Percentiles rank a stretch among this genome's conserved stretches.
Evolutionary conservation across 2,888 invertebrate genomes (phyloP).

Genomic region (Prenolepis imparis): DNA sequence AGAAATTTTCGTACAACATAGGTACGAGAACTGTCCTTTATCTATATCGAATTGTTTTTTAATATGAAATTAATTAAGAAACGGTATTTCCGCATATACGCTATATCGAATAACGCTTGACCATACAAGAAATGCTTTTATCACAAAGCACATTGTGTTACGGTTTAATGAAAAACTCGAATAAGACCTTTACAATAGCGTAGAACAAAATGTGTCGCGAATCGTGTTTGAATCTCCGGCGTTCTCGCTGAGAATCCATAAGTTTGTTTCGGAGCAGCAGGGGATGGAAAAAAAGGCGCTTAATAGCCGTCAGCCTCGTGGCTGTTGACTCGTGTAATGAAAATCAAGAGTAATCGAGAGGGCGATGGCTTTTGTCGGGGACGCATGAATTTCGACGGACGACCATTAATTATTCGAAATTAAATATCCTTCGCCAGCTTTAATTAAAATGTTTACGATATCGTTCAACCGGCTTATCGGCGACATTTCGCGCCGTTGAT

Average conservation of each 20-base stretch:
- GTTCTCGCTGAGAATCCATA: conserved; percentile 61
- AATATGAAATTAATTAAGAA: conserved; percentile 14
- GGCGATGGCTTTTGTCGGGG: conserved; percentile 74
- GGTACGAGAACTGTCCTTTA: not conserved
- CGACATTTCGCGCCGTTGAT: conserved; percentile 77
- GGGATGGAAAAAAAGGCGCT: conserved; percentile 63
- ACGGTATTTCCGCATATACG: conserved; percentile 1
- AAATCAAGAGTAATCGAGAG: conserved; percentile 80
- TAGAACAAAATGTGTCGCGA: conserved; percentile 50
- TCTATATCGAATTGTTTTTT: not conserved
- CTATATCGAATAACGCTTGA: conserved; percentile 7
- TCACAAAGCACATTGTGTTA: conserved; percentile 21
- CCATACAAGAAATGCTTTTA: conserved; percentile 14
- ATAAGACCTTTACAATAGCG: conserved; percentile 36
- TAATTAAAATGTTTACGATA: conserved; percentile 84
- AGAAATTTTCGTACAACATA: not conserved
- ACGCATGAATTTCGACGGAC: conserved; percentile 74
- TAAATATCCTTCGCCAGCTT: conserved; percentile 82
- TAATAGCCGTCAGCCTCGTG: conserved; percentile 74
- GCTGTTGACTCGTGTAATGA: conserved; percentile 78
- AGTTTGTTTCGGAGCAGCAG: conserved; percentile 56
- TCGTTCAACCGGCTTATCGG: conserved; percentile 69
- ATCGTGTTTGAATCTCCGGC: conserved; percentile 42
- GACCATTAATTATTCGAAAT: conserved; percentile 84
- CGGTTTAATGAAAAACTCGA: conserved; percentile 31